Evolutionary conservation across 53 echinoderm and acorn worm species (phyloP), one percentile per base, ranked within the genome.

Genomic region (Paelopatides confundens): DNA sequence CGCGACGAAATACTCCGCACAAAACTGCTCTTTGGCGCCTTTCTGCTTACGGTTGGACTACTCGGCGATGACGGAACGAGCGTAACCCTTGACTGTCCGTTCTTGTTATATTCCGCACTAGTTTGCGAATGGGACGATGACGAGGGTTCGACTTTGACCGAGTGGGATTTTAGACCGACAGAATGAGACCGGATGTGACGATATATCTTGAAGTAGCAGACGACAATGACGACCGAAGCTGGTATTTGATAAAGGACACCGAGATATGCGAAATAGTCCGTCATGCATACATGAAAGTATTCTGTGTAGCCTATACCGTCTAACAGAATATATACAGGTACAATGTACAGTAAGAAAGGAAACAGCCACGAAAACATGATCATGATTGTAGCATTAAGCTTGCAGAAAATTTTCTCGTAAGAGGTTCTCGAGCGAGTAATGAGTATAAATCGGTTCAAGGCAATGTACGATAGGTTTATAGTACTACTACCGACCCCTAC

Each of bases 201-300:
- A 17, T 36, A 83, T 37, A 83, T 83, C 30, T 83, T 83, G 27
- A 83, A 21, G 64, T 83, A 83, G 63, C 84, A 83, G 63, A 40
- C 35, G 65, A 83, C 64, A 30, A 83, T 83, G 4, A 83, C 65
- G 28, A 83, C 64, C 10, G 65, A 38, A 5, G 63, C 34, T 21
- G 84, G 84, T 9, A 65, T 38, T 43, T 62, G 34, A 1, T 14
- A 83, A 2, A 83, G 37, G 47, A 83, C 36, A 9, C 63, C 84
- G 12, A 83, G 46, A 18, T 83, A 83, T 2, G 84, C 84, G 40
- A 83, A 64, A 1, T 37, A 37, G 24, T 83, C 84, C 65, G 84
- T 83, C 84, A 83, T 83, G 39, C 84, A 83, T 3, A 83, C 84
- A 14, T 83, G 63, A 14, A 83, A 83, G 24, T 38, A 40, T 23